Evolutionary conservation across 2,888 invertebrate species (phyloP).

Genomic region (Allophyes oxyacanthae): DNA sequence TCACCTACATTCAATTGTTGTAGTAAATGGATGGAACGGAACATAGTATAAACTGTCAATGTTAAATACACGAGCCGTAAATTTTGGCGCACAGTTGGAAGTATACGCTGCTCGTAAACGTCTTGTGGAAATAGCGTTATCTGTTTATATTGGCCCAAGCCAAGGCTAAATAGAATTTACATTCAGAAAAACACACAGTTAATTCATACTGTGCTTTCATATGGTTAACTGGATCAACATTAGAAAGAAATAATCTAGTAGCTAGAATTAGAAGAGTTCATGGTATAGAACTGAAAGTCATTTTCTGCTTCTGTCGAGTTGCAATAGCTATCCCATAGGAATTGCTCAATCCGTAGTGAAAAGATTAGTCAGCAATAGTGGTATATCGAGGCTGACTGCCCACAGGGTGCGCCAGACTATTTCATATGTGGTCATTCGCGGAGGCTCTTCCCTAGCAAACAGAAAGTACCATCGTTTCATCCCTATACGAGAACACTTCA

Average conservation of each 20-base stretch:
- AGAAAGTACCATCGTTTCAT: background rate
- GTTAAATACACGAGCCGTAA: conserved; percentile 32
- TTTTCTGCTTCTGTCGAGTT: no score
- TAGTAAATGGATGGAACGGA: conserved; percentile 17
- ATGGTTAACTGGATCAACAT: conserved; percentile 14
- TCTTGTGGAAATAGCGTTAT: conserved; percentile 59
- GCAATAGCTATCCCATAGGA: no score
- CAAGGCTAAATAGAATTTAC: conserved; percentile 63
- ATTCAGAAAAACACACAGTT: conserved; percentile 29
- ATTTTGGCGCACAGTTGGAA: conserved; percentile 24
- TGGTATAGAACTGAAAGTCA: no score
- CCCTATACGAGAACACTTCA: background rate
- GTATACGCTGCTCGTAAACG: conserved; percentile 56
- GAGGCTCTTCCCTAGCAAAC: no score
- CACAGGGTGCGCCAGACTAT: no score
- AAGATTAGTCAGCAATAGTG: no score
- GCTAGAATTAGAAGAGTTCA: background rate
- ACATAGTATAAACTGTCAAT: conserved; percentile 24
- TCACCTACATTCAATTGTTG: conserved; percentile 28
- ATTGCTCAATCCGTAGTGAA: no score
- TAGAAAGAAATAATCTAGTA: background rate
- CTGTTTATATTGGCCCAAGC: conserved; percentile 63
- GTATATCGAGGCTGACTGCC: no score
- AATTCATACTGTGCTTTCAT: conserved; percentile 13
- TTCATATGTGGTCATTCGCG: no score